Evolutionary conservation across 2,797 vertebrate species (phyloP).

Genomic region (Antrozous pallidus): DNA sequence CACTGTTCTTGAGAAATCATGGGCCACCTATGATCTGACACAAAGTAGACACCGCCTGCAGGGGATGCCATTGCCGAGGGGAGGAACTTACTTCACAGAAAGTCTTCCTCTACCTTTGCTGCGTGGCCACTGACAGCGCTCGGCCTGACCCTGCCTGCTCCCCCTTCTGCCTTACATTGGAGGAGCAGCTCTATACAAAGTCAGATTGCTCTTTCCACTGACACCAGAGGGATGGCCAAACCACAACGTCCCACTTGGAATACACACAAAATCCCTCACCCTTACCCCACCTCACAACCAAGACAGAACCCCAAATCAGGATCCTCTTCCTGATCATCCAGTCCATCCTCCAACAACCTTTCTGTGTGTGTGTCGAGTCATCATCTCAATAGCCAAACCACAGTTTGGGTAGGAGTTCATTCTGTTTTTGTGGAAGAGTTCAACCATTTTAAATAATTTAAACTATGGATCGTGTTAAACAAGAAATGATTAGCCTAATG

Average conservation of each 20-base stretch:
- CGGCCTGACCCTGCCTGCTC: rapidly evolving
- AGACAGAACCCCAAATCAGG: not conserved
- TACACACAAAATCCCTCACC: not conserved
- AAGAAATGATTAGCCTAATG: not conserved
- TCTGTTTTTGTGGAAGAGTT: not conserved
- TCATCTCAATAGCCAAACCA: not conserved
- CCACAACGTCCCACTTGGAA: rapidly evolving
- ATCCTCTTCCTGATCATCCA: not conserved
- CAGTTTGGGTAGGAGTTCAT: no score
- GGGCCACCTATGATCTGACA: not conserved
- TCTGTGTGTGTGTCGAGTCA: not conserved
- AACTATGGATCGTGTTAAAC: not conserved
- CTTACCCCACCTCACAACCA: not conserved
- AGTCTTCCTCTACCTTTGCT: no score
- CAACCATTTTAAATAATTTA: not conserved
- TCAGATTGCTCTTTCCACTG: no score
- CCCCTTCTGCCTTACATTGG: not conserved
- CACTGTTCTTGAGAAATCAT: not conserved
- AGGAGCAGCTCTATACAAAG: not conserved
- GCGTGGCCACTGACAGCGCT: not conserved
- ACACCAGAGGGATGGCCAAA: not conserved
- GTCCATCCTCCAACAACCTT: not conserved
- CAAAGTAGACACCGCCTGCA: rapidly evolving
- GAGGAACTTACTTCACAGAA: not conserved
- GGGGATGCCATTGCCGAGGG: rapidly evolving